phyloP scores from a whole-genome alignment of 2,113 vertebrate species.

The Lepus americanus region DNA sequence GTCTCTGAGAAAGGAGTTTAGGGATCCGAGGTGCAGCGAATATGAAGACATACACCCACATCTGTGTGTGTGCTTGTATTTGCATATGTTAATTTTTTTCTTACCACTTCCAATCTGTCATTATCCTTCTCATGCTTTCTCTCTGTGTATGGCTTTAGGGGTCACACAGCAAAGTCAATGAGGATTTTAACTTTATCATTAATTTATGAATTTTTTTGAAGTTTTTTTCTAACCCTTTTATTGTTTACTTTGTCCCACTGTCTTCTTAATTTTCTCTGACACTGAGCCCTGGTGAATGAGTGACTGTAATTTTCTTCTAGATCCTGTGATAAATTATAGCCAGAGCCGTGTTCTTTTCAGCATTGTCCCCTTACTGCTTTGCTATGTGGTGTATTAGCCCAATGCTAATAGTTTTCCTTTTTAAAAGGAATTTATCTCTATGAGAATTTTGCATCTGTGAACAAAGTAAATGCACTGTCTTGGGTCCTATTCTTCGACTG shows the following conservation, averaged over 20 bases:
- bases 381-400: neutral
- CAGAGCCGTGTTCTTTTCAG: neutral
- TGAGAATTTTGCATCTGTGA: neutral
- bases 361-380: neutral
- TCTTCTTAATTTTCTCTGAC: neutral
- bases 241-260: neutral
- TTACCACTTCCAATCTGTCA: neutral
- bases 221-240: neutral
- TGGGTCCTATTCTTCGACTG: neutral
- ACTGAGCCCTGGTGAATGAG: neutral
- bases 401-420: neutral
- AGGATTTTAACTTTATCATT: neutral
- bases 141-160: neutral
- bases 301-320: neutral
- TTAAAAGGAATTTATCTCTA: neutral
- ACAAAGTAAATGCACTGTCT: neutral
- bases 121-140: neutral
- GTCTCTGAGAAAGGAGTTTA: too few relatives aligned
- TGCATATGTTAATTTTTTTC: neutral
- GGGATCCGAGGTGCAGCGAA: too few relatives aligned
- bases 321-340: neutral
- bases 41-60: too few relatives aligned
- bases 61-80: too few relatives aligned
- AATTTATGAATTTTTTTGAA: conserved; percentile 25
- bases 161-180: neutral